Evolutionary conservation across 2,797 vertebrate species (phyloP), one percentile per base, ranked within the genome.

Genomic region (Acanthopagrus latus): DNA sequence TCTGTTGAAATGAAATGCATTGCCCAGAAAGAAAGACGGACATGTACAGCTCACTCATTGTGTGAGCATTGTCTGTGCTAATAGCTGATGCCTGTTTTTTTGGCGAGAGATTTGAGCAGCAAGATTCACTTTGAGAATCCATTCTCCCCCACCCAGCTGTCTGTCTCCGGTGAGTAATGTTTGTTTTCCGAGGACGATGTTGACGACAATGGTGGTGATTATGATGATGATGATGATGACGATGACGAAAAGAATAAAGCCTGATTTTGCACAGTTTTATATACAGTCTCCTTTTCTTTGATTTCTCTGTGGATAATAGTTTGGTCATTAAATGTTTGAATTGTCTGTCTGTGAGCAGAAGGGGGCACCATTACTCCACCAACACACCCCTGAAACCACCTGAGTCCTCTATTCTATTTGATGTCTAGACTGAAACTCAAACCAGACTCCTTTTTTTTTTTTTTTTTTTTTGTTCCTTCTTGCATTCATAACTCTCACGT

Each of bases 241-340:
- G 58, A 77, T 56, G 55, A 83, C 81, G 82, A 81, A 83, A 85
- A 71, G 63, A 96, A 95, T 94, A 95, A 95, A 94, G 87, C 87
- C 84, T 91, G 91, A 93, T 95, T 95, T 95, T 95, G 94, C 95
- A 96, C 93, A 95, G 93, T 95, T 94, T 94, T 95, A 94, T 76
- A 91, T 72, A 87, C 63, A 4, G 80, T 56, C 74, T 89, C 78
- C 2, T 80, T 84, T 82, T 86, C 68, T 89, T 88, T 86, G 56
- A 74, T 68, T 70, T 80, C 62, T 56, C n/a, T 55, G 25, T 33
- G 66, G 44, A 63, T 73, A 66, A 74, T 60, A 47, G 29, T 70
- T 44, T 58, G 38, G 56, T 46, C 62, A 60, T 76, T 66, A 64
- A 41, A 60, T 47, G 14, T 38, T 5, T 38, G 69, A 57, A 65